Conservation (phyloP, 1,140 invertebrate genomes). For the Caenorhabditis brenneri region DNA sequence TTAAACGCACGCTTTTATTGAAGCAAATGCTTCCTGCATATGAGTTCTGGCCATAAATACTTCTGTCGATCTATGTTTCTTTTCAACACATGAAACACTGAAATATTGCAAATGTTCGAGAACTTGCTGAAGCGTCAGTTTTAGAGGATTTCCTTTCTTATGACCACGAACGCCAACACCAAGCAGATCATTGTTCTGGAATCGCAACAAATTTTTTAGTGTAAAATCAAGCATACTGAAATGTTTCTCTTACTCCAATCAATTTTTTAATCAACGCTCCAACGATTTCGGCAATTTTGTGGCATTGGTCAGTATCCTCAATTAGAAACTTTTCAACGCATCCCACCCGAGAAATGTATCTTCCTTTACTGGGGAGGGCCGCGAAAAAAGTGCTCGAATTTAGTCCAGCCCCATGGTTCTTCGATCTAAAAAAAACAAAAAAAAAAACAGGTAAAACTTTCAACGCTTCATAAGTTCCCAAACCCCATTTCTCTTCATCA, state of each 20-base stretch:
- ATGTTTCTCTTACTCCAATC: not conserved
- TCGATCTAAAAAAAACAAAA: too few species aligned
- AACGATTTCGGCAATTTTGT: conserved; percentile 34
- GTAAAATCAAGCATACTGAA: too few species aligned
- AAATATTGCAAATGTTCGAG: conserved; percentile 9
- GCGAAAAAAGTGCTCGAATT: too few species aligned
- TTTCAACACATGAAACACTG: not conserved
- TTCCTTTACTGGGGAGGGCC: too few species aligned
- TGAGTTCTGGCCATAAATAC: not conserved
- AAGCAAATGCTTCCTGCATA: conserved; percentile 4
- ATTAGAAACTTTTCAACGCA: conserved; percentile 46
- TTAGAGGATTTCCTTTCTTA: not conserved
- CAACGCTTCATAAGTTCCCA: too few species aligned
- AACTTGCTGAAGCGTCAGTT: conserved; percentile 1
- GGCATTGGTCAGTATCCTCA: conserved; percentile 28
- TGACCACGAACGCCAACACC: not conserved
- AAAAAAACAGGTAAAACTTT: too few species aligned
- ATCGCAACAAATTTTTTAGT: not conserved
- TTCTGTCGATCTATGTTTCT: not conserved
- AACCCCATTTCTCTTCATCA: too few species aligned
- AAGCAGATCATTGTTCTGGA: conserved; percentile 2
- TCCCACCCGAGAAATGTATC: too few species aligned
- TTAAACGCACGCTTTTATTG: not conserved
- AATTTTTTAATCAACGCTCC: not conserved
- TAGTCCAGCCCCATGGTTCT: too few species aligned